Base-by-base conservation (phyloP, 1,140 invertebrate species). In the Drosophila pseudoobscura region DNA sequence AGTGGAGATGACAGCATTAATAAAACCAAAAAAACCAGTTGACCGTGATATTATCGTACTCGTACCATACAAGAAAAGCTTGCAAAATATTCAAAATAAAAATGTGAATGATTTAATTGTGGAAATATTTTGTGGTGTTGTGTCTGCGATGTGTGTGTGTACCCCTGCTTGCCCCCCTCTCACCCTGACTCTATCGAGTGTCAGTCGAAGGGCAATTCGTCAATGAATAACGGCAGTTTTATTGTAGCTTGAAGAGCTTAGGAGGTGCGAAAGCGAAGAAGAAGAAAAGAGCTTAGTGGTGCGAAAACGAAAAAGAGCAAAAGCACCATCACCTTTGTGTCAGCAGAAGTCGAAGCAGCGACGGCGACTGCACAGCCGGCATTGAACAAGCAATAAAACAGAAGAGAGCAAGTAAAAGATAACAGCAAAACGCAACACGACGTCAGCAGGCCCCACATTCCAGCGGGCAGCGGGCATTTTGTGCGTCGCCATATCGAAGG, bases 171-270 rank as follows among this genome's bases (percentile, higher is more conserved):
- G 22, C 17, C 44, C 17, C 44, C 17, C 47, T 53, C n/a, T 29
- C 6, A 3, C 3, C 17, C 17, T 22, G 17, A 24, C 0, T 29
- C 1, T 57, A 11, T 54, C 24, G 44, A 55, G 52, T 47, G 45
- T 41, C 31, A 17, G 29, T 26, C 24, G 66, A 39, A 39, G 35
- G 35, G 65, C 65, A 64, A 52, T 69, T 70, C 64, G 66, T 20
- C 64, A 70, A 49, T 70, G 66, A 70, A 69, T 69, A 70, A 70
- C 66, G 66, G 66, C 66, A 70, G 45, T 70, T 70, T 26, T 39
- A 35, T 39, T 39, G 35, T 39, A 39, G 35, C 35, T 35, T 35
- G 31, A 11, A 9, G 9, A 35, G 9, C 31, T 39, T 39, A 13
- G 35, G 64, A 70, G 64, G 65, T 69, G 65, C 45, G 1, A 69